Conservation (phyloP, 2,113 vertebrate genomes). For the Chionis minor region DNA sequence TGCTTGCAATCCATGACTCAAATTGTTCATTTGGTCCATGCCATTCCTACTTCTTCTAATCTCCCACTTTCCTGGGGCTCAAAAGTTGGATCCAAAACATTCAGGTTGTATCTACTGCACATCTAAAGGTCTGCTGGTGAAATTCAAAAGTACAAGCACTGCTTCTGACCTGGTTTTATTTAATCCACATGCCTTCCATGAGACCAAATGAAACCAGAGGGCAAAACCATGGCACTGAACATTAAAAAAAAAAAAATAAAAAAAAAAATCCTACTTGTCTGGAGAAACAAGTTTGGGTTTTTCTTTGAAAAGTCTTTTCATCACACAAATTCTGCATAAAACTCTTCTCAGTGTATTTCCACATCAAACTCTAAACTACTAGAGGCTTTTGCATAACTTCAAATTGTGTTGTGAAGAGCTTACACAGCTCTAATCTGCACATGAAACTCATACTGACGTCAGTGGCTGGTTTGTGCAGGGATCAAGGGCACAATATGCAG, state of each 20-base stretch:
- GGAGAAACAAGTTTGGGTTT: background rate
- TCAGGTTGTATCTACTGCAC: background rate
- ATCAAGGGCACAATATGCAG: slow-evolving; percentile 14
- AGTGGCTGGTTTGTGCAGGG: background rate
- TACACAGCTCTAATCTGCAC: slow-evolving; percentile 13
- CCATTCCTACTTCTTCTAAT: background rate
- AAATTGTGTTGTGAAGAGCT: slow-evolving; percentile 23
- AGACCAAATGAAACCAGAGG: background rate
- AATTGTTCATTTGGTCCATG: background rate
- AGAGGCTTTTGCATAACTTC: slow-evolving; percentile 18
- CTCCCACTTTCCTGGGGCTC: background rate
- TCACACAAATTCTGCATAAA: background rate
- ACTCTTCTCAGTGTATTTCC: background rate
- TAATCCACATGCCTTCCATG: background rate
- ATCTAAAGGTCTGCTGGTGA: background rate
- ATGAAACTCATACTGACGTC: slow-evolving; percentile 22
- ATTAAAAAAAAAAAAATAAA: background rate
- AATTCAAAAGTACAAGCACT: background rate
- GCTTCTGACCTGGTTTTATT: background rate
- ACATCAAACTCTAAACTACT: background rate
- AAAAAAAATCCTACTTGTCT: background rate
- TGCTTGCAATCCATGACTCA: fast-evolving
- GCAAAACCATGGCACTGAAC: background rate
- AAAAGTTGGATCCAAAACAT: background rate
- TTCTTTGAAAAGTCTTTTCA: background rate